These are phyloP conservation scores for Caenorhabditis remanei DNA, from an alignment of 1,140 invertebrate species.

Conservation along the genomic window DNA sequence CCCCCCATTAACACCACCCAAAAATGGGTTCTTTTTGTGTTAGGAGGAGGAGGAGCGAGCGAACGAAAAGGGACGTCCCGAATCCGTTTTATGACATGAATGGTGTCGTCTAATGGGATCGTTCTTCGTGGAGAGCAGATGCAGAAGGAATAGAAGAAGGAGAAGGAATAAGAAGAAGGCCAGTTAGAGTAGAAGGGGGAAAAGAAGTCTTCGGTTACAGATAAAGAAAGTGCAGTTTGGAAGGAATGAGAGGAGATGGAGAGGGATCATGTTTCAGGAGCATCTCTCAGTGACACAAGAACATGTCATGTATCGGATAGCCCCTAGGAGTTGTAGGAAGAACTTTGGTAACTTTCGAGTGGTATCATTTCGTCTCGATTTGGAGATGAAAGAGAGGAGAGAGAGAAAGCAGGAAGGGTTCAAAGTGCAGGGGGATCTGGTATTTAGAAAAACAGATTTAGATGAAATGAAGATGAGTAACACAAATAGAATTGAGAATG, in stretches of 20 bases:
- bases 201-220: conserved; percentile 40
- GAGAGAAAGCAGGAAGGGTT: neutral
- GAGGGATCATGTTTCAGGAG: conserved; percentile 38
- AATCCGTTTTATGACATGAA: conserved; percentile 26
- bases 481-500: too few relatives aligned
- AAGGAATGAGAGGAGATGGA: neutral
- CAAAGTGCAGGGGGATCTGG: too few relatives aligned
- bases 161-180: neutral
- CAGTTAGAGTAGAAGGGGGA: neutral
- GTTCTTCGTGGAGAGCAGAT: neutral
- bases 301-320: conserved; percentile 46
- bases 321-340: neutral
- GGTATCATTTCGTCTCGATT: neutral
- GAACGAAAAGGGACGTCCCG: neutral
- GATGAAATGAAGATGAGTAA: too few relatives aligned
- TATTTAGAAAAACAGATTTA: too few relatives aligned
- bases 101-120: conserved; percentile 10
- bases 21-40: neutral
- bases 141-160: neutral
- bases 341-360: conserved; percentile 20
- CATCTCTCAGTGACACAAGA: conserved; percentile 28
- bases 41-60: neutral
- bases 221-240: conserved; percentile 46
- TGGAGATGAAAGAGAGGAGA: neutral
- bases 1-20: conserved; percentile 40